phyloP scores from a whole-genome alignment of 2,888 invertebrate species.

The Ferrisia virgata region DNA sequence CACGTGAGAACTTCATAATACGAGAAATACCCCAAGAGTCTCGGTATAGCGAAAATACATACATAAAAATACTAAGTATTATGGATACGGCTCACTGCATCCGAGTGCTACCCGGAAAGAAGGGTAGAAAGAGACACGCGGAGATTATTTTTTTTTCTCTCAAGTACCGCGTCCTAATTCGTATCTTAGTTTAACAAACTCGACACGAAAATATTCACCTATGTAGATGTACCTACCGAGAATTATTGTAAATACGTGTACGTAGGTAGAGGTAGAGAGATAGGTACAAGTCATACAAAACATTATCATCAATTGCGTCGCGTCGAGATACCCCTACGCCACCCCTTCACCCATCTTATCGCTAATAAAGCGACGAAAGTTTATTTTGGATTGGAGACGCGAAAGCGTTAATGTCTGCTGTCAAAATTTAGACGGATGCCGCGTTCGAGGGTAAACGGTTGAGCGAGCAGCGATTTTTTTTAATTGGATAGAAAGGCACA shows the following conservation, averaged over 20 bases:
- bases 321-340: neutral
- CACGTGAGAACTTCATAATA: neutral
- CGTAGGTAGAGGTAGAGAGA: neutral
- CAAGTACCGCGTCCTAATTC: too few species aligned
- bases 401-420: neutral
- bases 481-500: neutral
- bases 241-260: too few species aligned
- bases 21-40: too few species aligned
- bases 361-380: conserved; percentile 14
- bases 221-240: too few species aligned
- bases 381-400: neutral
- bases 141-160: too few species aligned
- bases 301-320: neutral
- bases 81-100: neutral
- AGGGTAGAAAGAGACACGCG: too few species aligned
- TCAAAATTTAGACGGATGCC: neutral
- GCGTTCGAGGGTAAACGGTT: neutral
- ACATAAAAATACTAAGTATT: too few species aligned
- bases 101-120: too few species aligned
- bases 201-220: too few species aligned
- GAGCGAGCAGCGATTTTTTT: conserved; percentile 9
- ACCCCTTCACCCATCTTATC: neutral
- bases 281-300: neutral
- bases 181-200: too few species aligned
- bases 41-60: too few species aligned